Conservation (phyloP, 2,113 vertebrate genomes). For the Chunga burmeisteri region DNA sequence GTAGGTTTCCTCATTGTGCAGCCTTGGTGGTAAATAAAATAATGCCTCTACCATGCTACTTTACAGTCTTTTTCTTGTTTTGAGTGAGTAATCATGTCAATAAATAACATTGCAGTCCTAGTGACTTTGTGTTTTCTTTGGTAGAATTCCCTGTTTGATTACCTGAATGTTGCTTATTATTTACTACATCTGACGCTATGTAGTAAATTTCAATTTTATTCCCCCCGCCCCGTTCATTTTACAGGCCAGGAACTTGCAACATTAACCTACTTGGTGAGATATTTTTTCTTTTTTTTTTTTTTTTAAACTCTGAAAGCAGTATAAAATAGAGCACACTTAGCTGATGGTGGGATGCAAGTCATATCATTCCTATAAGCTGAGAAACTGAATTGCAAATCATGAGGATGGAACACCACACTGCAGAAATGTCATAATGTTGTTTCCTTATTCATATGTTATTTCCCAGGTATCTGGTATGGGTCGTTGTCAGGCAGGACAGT, state of each 20-base stretch:
- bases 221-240: background rate
- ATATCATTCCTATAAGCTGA: background rate
- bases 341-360: background rate
- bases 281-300: background rate
- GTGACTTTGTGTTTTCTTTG: background rate
- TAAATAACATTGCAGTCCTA: background rate
- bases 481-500: background rate
- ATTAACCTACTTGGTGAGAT: slow-evolving; percentile 87
- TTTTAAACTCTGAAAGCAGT: background rate
- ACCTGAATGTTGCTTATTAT: background rate
- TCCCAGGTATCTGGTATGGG: background rate
- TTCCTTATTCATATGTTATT: background rate
- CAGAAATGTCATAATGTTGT: background rate
- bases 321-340: background rate
- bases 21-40: background rate
- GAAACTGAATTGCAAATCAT: background rate
- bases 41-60: background rate
- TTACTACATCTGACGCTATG: background rate
- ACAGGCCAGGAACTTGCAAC: slow-evolving; percentile 91
- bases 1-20: background rate
- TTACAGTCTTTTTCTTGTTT: background rate
- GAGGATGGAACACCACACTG: background rate
- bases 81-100: background rate
- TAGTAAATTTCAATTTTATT: background rate
- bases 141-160: background rate